These are phyloP conservation scores for Microctonus brassicae DNA, from an alignment of 2,888 invertebrate genomes.

Conservation along the genomic window DNA sequence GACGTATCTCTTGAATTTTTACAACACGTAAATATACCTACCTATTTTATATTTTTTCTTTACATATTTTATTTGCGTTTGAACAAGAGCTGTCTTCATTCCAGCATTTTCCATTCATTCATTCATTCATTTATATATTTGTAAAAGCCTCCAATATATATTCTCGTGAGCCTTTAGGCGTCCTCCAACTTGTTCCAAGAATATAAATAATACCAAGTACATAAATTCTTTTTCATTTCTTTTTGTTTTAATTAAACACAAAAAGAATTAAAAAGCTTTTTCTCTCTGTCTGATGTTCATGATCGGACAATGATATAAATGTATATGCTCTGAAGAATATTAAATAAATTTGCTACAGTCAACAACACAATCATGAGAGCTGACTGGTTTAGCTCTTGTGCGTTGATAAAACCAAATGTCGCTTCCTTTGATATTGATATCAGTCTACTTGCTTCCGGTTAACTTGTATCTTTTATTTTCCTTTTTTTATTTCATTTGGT, in stretches of 20 bases:
- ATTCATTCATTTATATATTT: neutral
- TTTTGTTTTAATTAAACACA: neutral
- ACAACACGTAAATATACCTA: neutral
- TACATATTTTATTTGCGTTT: neutral
- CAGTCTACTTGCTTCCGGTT: conserved; percentile 51
- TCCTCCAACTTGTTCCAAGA: neutral
- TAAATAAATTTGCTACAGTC: neutral
- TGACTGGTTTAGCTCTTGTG: neutral
- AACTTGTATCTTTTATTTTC: too few relatives aligned
- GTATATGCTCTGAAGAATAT: neutral
- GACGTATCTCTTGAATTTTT: neutral
- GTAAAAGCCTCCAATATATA: neutral
- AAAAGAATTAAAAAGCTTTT: neutral
- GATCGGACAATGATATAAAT: neutral
- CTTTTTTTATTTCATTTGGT: too few relatives aligned
- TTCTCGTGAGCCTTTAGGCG: neutral
- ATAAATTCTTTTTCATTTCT: neutral
- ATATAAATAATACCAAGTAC: neutral
- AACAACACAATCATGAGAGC: neutral
- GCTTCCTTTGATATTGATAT: conserved; percentile 56
- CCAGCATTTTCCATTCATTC: neutral
- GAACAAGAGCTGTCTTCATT: neutral
- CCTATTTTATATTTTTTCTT: neutral
- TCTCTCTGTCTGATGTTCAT: neutral
- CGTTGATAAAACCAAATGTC: conserved; percentile 30